Percentiles rank a stretch among this genome's conserved stretches.
phyloP scores from a whole-genome alignment of 2,888 invertebrate species.

The Aquatica leii region DNA sequence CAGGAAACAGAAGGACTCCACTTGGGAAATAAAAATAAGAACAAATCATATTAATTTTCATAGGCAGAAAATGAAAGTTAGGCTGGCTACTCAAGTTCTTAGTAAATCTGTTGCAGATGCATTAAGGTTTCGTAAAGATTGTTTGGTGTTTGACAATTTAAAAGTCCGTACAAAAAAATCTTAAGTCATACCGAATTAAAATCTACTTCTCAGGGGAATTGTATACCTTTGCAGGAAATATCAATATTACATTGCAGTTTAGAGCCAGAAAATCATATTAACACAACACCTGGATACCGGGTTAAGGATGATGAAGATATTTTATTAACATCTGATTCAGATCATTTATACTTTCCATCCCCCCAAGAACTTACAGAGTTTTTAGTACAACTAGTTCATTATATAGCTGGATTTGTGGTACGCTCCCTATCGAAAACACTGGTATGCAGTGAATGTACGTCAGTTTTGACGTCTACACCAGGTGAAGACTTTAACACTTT shows the following conservation, averaged over 20 bases:
- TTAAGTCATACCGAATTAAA: constrained; percentile 35
- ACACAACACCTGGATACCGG: not conserved
- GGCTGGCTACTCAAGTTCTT: not conserved
- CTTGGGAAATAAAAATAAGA: constrained; percentile 36
- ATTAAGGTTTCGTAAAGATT: constrained; percentile 37
- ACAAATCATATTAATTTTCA: constrained; percentile 26
- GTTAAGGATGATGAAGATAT: not conserved
- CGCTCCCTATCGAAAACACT: not conserved
- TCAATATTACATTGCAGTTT: constrained; percentile 30
- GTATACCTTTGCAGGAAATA: constrained; percentile 38
- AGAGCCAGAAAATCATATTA: not conserved
- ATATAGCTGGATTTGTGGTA: not conserved
- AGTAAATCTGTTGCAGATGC: constrained; percentile 39
- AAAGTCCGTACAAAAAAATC: constrained; percentile 37
- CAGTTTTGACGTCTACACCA: too few relatives aligned
- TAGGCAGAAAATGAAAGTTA: constrained; percentile 17
- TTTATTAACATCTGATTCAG: too few relatives aligned
- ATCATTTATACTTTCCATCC: too few relatives aligned
- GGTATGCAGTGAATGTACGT: not conserved
- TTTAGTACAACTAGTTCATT: not conserved
- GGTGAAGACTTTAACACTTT: not conserved
- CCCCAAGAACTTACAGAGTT: not conserved
- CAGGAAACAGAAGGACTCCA: too few relatives aligned
- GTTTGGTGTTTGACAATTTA: constrained; percentile 36
- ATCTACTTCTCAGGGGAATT: constrained; percentile 32